Conservation (phyloP, 1,140 invertebrate genomes). For the Bombus huntii region DNA sequence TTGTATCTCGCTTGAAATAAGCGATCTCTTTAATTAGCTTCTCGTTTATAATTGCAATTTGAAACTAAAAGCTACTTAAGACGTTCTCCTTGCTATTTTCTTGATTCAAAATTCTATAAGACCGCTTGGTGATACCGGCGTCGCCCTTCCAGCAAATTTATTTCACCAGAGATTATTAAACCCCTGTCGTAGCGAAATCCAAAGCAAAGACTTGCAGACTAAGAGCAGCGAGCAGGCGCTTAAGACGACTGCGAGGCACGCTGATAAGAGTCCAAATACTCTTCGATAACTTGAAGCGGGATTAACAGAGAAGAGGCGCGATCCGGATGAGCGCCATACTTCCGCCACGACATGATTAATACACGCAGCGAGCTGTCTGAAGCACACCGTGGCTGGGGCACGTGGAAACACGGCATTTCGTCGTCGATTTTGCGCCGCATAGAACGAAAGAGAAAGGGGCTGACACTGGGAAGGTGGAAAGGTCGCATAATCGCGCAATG, state of each 20-base stretch:
- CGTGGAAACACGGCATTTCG: constrained; percentile 7
- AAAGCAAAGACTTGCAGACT: background rate
- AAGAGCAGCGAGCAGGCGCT: background rate
- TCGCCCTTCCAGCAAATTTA: background rate
- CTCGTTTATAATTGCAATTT: background rate
- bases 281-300: background rate
- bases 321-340: constrained; percentile 40
- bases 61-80: background rate
- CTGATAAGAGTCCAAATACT: background rate
- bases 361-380: constrained; percentile 60
- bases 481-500: constrained; percentile 52
- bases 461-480: background rate
- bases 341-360: constrained; percentile 63
- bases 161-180: constrained; percentile 7
- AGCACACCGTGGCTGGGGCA: background rate
- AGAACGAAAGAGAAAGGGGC: background rate
- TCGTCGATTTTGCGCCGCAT: constrained; percentile 6
- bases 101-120: background rate
- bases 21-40: too few species aligned
- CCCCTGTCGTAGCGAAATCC: background rate
- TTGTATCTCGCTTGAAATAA: too few species aligned
- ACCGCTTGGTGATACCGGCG: too few species aligned
- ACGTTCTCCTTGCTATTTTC: background rate
- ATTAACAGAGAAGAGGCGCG: constrained; percentile 2
- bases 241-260: background rate